Conservation (phyloP, 1,140 invertebrate genomes). For the Sycophaga agraensis region DNA sequence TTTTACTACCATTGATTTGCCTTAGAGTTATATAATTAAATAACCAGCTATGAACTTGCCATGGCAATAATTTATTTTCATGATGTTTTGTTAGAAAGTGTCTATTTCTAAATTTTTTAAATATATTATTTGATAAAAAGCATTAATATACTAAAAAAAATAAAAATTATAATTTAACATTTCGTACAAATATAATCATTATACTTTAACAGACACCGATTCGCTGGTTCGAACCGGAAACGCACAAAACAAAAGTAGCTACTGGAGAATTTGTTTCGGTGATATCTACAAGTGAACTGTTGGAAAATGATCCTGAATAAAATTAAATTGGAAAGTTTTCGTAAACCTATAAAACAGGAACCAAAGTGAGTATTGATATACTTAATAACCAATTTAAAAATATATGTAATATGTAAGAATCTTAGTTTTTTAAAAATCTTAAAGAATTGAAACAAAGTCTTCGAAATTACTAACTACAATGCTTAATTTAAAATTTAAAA, state of each 20-base stretch:
- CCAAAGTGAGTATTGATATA: background rate
- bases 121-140: too few relatives aligned
- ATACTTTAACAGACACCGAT: slow-evolving; percentile 50
- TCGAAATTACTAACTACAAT: too few relatives aligned
- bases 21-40: too few relatives aligned
- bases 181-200: background rate
- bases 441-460: too few relatives aligned
- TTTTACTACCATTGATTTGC: too few relatives aligned
- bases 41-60: too few relatives aligned
- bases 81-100: too few relatives aligned
- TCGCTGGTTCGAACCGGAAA: slow-evolving; percentile 59
- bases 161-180: background rate
- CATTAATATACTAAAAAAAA: too few relatives aligned
- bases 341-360: background rate
- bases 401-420: background rate
- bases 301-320: slow-evolving; percentile 51
- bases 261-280: slow-evolving; percentile 50
- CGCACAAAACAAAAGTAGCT: slow-evolving; percentile 54
- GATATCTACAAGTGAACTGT: slow-evolving; percentile 44
- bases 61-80: too few relatives aligned
- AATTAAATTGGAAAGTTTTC: slow-evolving; percentile 18
- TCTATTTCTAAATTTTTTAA: too few relatives aligned
- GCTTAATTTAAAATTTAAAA: too few relatives aligned
- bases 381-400: background rate
- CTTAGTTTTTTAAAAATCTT: too few relatives aligned